Conservation (phyloP, 2,888 invertebrate species). For the Macaria liturata region DNA sequence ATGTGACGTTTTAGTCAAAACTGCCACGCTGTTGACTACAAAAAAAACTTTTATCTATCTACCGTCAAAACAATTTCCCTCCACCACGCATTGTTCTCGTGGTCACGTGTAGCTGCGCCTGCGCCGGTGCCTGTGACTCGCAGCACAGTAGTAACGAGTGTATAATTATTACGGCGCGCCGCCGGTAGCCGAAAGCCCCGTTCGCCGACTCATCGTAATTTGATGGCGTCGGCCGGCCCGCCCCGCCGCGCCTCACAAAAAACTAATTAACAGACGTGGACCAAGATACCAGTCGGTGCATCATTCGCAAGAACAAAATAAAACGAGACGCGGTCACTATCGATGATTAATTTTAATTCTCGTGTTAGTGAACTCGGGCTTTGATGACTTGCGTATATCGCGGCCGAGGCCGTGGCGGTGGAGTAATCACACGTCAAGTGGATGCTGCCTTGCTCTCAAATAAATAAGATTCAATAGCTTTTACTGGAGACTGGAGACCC, state of each 20-base stretch:
- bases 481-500: no score
- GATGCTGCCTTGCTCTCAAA: slow-evolving; percentile 1
- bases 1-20: not conserved
- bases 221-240: slow-evolving; percentile 80
- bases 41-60: slow-evolving; percentile 36
- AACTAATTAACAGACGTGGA: slow-evolving; percentile 81
- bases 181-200: slow-evolving; percentile 80
- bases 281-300: slow-evolving; percentile 57
- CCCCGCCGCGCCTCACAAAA: slow-evolving; percentile 73
- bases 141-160: slow-evolving; percentile 82
- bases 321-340: slow-evolving; percentile 55
- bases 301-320: slow-evolving; percentile 66
- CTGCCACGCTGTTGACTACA: not conserved
- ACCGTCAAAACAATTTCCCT: slow-evolving; percentile 63
- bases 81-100: slow-evolving; percentile 61
- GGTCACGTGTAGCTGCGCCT: slow-evolving; percentile 10
- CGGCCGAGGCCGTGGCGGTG: slow-evolving; percentile 22
- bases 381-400: slow-evolving; percentile 37
- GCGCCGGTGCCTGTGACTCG: slow-evolving; percentile 38
- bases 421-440: slow-evolving; percentile 13
- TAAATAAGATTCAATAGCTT: not conserved
- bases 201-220: slow-evolving; percentile 83
- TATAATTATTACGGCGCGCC: slow-evolving; percentile 77
- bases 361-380: slow-evolving; percentile 38
- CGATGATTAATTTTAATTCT: slow-evolving; percentile 49